Evolutionary conservation across 2,888 invertebrate genomes (phyloP).

Genomic region (Scaptomyza flava): DNA sequence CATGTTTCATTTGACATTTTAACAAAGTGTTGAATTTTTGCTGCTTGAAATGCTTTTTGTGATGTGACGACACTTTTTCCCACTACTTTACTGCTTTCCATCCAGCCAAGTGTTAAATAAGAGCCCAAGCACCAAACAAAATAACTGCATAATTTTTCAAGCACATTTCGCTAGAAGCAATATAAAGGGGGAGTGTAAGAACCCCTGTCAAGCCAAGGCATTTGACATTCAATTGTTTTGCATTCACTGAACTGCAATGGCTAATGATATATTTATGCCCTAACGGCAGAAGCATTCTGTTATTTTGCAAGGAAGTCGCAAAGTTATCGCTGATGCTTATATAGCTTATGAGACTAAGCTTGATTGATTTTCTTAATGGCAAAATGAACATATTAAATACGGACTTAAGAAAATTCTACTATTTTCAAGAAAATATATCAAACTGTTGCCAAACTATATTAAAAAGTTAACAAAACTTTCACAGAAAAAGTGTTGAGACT

Average conservation of each 20-base stretch:
- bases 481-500: too few relatives aligned
- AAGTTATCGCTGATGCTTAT: background rate
- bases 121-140: conserved; percentile 46
- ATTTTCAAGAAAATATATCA: too few relatives aligned
- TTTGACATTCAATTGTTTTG: conserved; percentile 58
- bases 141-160: conserved; percentile 72
- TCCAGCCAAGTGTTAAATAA: conserved; percentile 71
- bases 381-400: too few relatives aligned
- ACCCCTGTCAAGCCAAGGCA: conserved; percentile 12
- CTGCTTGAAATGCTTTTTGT: conserved; percentile 65
- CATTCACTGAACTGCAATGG: conserved; percentile 39
- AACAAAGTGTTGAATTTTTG: conserved; percentile 81
- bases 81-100: conserved; percentile 21
- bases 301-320: background rate
- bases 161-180: conserved; percentile 32
- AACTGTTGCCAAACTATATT: too few relatives aligned
- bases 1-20: conserved; percentile 82
- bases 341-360: too few relatives aligned
- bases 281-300: background rate
- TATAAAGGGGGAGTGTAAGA: background rate
- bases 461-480: too few relatives aligned
- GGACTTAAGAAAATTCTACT: too few relatives aligned
- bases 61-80: conserved; percentile 52
- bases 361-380: too few relatives aligned
- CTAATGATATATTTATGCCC: conserved; percentile 48